Evolutionary conservation across 2,888 invertebrate species (phyloP).

Genomic region (Pyrochroa serraticornis): DNA sequence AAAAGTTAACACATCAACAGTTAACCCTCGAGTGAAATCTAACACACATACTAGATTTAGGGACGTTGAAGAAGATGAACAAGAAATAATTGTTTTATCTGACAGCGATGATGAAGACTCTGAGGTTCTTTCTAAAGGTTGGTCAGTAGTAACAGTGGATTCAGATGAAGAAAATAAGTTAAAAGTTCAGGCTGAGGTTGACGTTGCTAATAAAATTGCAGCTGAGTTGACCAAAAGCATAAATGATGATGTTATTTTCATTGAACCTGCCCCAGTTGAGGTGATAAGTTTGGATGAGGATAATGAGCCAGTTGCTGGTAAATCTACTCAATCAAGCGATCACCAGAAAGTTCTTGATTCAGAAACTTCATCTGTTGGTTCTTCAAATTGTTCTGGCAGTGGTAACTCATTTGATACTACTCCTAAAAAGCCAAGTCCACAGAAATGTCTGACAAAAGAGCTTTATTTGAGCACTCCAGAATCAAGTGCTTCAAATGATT

Average conservation of each 20-base stretch:
- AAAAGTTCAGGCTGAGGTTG: slow-evolving; percentile 4
- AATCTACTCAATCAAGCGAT: too few species aligned
- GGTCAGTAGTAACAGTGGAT: slow-evolving; percentile 17
- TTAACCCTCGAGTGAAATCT: too few species aligned
- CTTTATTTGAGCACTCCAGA: slow-evolving; percentile 34
- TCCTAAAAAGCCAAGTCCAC: background rate
- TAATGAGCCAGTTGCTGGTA: background rate
- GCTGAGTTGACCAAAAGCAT: slow-evolving; percentile 31
- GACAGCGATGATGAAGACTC: slow-evolving; percentile 29
- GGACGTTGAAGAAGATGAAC: background rate
- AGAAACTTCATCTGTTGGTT: too few species aligned
- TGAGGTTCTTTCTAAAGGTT: slow-evolving; percentile 23
- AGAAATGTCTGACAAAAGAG: slow-evolving; percentile 25
- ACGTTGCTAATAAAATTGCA: background rate
- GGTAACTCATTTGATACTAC: background rate
- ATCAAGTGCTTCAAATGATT: slow-evolving; percentile 44
- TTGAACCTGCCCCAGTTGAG: slow-evolving; percentile 45
- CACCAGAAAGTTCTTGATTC: too few species aligned
- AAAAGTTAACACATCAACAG: background rate
- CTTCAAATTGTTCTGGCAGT: background rate
- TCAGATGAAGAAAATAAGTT: slow-evolving; percentile 19
- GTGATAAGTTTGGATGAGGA: slow-evolving; percentile 45
- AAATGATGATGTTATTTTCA: slow-evolving; percentile 44
- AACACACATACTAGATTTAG: background rate
- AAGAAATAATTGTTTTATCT: slow-evolving; percentile 13